These are phyloP conservation scores for Drosophila mettleri DNA, from an alignment of 2,888 invertebrate species.

Conservation along the genomic window DNA sequence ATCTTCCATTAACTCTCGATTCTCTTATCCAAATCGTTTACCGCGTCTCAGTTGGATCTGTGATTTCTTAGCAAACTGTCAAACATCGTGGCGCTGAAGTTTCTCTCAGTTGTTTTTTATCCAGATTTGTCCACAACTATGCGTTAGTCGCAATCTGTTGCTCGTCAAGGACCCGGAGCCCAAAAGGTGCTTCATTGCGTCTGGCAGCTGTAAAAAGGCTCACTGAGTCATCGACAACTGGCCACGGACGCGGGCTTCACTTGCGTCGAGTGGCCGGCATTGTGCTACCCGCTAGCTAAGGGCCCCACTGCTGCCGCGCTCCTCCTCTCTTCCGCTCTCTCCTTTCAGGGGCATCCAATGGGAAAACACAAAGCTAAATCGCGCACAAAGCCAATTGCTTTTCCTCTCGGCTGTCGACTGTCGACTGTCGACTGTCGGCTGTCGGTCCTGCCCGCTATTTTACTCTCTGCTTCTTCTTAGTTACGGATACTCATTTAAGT, in stretches of 20 bases:
- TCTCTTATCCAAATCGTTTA: background rate
- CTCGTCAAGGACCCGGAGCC: conserved; percentile 9
- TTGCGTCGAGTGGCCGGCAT: conserved; percentile 22
- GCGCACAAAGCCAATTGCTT: conserved; percentile 72
- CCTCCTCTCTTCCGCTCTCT: background rate
- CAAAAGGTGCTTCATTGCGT: conserved; percentile 8
- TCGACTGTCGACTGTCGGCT: conserved; percentile 12
- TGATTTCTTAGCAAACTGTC: background rate
- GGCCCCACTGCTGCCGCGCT: background rate
- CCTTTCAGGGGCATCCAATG: conserved; percentile 31
- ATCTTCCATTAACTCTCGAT: background rate
- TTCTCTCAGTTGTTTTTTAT: background rate
- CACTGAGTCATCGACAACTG: conserved; percentile 31
- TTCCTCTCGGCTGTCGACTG: conserved; percentile 26
- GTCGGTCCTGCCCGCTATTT: conserved; percentile 6
- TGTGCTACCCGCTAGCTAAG: conserved; percentile 7
- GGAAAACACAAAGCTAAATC: conserved; percentile 63
- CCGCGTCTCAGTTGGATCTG: background rate
- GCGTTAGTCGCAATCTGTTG: conserved; percentile 17
- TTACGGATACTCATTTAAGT: conserved; percentile 81
- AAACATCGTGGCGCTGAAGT: background rate
- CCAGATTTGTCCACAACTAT: background rate
- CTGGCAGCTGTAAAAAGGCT: conserved; percentile 22
- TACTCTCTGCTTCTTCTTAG: conserved; percentile 26
- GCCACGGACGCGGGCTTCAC: conserved; percentile 5